These are phyloP conservation scores for Melanaphis sacchari DNA, from an alignment of 1,140 invertebrate species.

Conservation along the genomic window DNA sequence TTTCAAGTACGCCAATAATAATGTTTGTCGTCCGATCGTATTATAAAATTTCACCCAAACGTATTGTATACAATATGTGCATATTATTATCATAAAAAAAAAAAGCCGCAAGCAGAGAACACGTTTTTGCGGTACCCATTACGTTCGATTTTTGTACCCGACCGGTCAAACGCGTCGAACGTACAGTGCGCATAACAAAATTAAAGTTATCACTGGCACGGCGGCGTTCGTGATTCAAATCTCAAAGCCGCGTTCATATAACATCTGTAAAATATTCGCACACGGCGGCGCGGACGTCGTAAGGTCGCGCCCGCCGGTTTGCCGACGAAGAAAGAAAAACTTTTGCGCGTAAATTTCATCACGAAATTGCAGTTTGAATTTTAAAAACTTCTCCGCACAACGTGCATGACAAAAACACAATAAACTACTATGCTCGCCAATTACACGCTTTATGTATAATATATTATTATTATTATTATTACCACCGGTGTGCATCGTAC, in stretches of 20 bases:
- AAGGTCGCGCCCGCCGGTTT: no score
- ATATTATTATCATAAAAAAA: background rate
- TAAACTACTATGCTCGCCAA: background rate
- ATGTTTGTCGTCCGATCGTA: background rate
- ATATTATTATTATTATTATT: background rate
- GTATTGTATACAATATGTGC: background rate
- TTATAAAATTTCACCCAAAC: conserved; percentile 12
- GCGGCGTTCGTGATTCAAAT: background rate
- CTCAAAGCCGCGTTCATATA: background rate
- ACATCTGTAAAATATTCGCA: background rate
- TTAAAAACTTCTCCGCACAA: background rate
- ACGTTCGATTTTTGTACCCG: background rate
- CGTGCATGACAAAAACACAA: background rate
- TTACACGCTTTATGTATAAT: background rate
- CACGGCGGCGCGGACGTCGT: background rate
- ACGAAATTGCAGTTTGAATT: background rate
- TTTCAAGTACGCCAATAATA: background rate
- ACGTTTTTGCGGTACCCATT: background rate
- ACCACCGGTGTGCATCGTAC: no score
- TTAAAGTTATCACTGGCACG: background rate
- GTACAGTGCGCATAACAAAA: background rate
- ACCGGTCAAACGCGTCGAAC: background rate
- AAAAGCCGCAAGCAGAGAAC: background rate
- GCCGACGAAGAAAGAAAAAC: background rate
- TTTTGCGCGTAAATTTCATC: background rate